Base-by-base conservation (phyloP, 1,140 invertebrate genomes). In the Cyclargus thomasi region DNA sequence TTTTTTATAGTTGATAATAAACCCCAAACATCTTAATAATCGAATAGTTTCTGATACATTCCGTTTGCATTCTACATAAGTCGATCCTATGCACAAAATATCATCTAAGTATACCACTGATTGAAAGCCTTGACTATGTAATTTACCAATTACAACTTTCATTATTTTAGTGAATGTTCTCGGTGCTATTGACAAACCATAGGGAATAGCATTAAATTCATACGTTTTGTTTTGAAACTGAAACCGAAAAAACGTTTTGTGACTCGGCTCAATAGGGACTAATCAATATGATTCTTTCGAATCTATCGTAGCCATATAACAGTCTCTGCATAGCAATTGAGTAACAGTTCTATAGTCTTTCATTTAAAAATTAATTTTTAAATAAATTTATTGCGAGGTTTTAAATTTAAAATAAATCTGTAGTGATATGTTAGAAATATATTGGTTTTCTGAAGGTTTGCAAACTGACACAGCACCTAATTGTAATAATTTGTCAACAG, bases 351-450 rank as follows among this genome's bases (percentile, higher is more conserved):
- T 55, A 18, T 62, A 65, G 29, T 70, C 63, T 16, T 67, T 63
- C 65, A 70, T 70, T 67, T 70, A 67, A 65, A 70, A 70, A 62
- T 70, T 63, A 1, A 21, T 53, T 64, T 65, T 53, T 18, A n/a
- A 22, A 70, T 65, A 55, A 65, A 71, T 20, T 62, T 47, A 68
- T 67, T 71, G 59, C 67, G 63, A 17, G 23, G 22, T 67, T 70
- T 70, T 36, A 70, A 17, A 59, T 70, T 70, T 21, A 70, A 55
- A 57, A 70, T 70, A 35, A 71, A 65, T 39, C 70, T 47, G 35
- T 71, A 65, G 8, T 14, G 67, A 70, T 47, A 64, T 68, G 53
- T 62, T 63, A 17, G 67, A 68, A 10, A 68, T 68, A 36, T 20
- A 67, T 35, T 70, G 59, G 64, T 67, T 22, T 22, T 22, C 14